Percentiles rank a stretch among this genome's conserved stretches.
Evolutionary conservation across 2,113 vertebrate species (phyloP).

Genomic region (Ceuthmochares aereus): DNA sequence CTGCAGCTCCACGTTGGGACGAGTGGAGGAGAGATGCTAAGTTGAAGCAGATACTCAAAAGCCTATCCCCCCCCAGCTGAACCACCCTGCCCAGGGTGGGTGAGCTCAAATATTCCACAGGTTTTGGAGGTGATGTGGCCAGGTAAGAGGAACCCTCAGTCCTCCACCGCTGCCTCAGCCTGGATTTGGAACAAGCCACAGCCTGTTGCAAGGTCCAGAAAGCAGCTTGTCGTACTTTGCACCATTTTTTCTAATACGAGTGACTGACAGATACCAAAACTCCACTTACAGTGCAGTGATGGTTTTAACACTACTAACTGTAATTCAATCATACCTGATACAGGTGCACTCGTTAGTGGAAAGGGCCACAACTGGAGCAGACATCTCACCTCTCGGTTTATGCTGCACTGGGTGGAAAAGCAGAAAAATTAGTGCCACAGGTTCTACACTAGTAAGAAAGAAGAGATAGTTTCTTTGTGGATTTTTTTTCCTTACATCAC

Average conservation of each 20-base stretch:
- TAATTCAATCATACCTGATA: background rate
- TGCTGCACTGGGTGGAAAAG: background rate
- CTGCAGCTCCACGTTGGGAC: background rate
- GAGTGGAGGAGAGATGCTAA: background rate
- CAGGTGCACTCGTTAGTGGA: background rate
- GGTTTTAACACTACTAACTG: background rate
- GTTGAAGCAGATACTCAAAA: background rate
- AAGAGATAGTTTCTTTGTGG: background rate
- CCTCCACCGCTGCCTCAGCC: background rate
- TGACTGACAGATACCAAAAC: background rate
- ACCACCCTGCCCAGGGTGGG: background rate
- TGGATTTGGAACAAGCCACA: background rate
- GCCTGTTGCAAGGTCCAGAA: background rate
- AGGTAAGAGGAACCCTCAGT: background rate
- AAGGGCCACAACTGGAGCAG: background rate
- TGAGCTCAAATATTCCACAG: background rate
- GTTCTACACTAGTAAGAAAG: background rate
- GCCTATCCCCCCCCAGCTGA: fast-evolving
- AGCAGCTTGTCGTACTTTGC: background rate
- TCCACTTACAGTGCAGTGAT: background rate
- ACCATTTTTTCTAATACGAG: background rate
- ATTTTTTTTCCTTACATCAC: background rate
- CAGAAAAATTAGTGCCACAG: background rate
- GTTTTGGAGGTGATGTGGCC: fast-evolving
- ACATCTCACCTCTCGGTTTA: background rate